Conservation (phyloP, 2,888 invertebrate genomes). For the Cerastis rubricosa region DNA sequence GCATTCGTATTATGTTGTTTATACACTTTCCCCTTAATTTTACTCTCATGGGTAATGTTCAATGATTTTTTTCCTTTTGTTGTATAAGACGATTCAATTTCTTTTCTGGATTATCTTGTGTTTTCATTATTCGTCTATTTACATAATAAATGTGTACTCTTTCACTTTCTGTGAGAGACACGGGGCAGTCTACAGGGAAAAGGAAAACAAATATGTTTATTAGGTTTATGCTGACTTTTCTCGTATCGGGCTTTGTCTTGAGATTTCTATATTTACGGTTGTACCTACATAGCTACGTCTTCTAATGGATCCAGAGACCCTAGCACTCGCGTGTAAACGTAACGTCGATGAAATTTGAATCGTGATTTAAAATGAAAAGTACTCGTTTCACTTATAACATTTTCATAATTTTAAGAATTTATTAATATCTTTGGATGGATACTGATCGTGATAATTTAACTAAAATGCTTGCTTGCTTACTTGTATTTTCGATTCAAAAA, state of each 20-base stretch:
- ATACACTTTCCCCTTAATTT: constrained; percentile 27
- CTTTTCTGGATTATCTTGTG: constrained; percentile 29
- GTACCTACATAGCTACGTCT: background rate
- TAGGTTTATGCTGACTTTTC: constrained; percentile 12
- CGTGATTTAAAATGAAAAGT: too few relatives aligned
- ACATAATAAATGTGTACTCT: constrained; percentile 41
- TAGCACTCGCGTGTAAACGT: too few relatives aligned
- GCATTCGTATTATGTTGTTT: constrained; percentile 17
- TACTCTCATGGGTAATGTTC: constrained; percentile 47
- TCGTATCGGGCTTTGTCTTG: background rate
- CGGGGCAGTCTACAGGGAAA: constrained; percentile 26
- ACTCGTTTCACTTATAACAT: too few relatives aligned
- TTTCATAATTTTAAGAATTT: too few relatives aligned
- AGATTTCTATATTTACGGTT: background rate
- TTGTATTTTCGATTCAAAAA: too few relatives aligned
- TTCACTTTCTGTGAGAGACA: constrained; percentile 32
- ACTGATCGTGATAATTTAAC: too few relatives aligned
- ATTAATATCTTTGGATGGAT: too few relatives aligned
- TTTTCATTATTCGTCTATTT: constrained; percentile 50
- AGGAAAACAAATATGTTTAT: constrained; percentile 35
- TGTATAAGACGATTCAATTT: constrained; percentile 41
- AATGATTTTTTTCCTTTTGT: constrained; percentile 33
- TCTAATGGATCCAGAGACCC: background rate
- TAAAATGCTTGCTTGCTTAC: too few relatives aligned
- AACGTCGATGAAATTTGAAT: too few relatives aligned